Base-by-base conservation (phyloP, 2,888 invertebrate species). In the Frankliniella intonsa region DNA sequence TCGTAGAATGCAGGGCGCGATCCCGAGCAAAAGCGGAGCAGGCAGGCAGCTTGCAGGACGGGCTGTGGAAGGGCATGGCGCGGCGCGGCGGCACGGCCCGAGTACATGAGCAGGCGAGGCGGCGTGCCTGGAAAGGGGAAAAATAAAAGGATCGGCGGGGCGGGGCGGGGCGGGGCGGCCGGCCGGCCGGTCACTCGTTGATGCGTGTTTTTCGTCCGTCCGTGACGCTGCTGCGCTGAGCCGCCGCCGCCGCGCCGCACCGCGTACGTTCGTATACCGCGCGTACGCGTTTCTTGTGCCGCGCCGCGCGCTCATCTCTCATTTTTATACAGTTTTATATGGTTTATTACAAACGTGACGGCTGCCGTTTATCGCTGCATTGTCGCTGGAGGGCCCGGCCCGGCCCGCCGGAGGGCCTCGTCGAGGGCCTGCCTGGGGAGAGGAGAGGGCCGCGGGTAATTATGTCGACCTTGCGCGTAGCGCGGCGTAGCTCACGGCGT, bases 81-180 rank as follows among this genome's bases (percentile, higher is more conserved):
- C 69, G 22, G 69, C 38, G 38, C 69, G 22, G 69, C 22, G 69
- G 22, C 69, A 22, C 22, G 69, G 69, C 69, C 5, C 38, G 38
- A 76, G 69, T 76, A 76, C 69, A 76, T 76, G 69, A 76, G 69
- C 69, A 76, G 69, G 69, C 69, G 69, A 76, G 69, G 69, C 69
- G 69, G 69, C 69, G 25, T 76, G 69, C 69, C 69, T 25, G 69
- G 69, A 76, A 76, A 76, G 69, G 69, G 38, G 69, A 76, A 76
- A 76, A 76, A 76, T 76, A 76, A 76, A 76, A 25, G 38, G 69
- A 76, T 76, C 69, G 69, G 69, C 69, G n/a, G 22, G 3, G 69
- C 69, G 69, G 7, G 22, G 69, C 22, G 69, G 7, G 69, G 22
- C 69, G 22, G 65, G 55, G 7, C 55, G 7, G 55, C 69, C 22